Conservation (phyloP, 2,888 invertebrate species). For the Phengaris arion region DNA sequence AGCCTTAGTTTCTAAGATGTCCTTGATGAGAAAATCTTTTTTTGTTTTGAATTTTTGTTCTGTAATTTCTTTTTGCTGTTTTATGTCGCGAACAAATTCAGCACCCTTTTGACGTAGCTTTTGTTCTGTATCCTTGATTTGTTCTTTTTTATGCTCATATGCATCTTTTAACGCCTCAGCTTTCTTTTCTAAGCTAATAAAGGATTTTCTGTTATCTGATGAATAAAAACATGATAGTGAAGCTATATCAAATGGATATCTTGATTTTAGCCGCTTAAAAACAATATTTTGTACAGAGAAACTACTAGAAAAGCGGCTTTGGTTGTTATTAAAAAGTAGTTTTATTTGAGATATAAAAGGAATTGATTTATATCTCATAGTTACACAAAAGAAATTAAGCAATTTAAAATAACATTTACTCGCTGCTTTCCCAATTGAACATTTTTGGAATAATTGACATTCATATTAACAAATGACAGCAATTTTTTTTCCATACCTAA, state of each 20-base stretch:
- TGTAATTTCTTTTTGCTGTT: constrained; percentile 66
- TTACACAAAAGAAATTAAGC: constrained; percentile 22
- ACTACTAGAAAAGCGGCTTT: constrained; percentile 43
- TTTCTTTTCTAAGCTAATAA: constrained; percentile 67
- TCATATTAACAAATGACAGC: no score
- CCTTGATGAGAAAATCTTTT: constrained; percentile 83
- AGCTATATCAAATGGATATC: constrained; percentile 46
- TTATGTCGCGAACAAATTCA: constrained; percentile 68
- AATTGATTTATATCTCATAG: constrained; percentile 56
- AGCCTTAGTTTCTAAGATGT: constrained; percentile 84
- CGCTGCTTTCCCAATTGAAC: no score
- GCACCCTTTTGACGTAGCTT: constrained; percentile 68
- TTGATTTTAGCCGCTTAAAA: constrained; percentile 44
- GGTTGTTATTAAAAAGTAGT: constrained; percentile 44
- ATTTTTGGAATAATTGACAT: no score
- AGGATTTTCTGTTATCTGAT: constrained; percentile 64
- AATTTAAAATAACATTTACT: neutral
- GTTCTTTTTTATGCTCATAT: constrained; percentile 81
- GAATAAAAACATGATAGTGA: constrained; percentile 56
- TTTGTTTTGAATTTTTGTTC: constrained; percentile 74
- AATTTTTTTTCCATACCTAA: no score
- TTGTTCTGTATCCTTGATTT: constrained; percentile 79
- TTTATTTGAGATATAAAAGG: constrained; percentile 50
- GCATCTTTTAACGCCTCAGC: constrained; percentile 76
- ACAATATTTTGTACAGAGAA: constrained; percentile 39